A percentile compares a stretch with the other conserved stretches of the same genome.
These are phyloP conservation scores for Tolypeutes matacus DNA, from an alignment of 2,797 vertebrate species.

Conservation along the genomic window DNA sequence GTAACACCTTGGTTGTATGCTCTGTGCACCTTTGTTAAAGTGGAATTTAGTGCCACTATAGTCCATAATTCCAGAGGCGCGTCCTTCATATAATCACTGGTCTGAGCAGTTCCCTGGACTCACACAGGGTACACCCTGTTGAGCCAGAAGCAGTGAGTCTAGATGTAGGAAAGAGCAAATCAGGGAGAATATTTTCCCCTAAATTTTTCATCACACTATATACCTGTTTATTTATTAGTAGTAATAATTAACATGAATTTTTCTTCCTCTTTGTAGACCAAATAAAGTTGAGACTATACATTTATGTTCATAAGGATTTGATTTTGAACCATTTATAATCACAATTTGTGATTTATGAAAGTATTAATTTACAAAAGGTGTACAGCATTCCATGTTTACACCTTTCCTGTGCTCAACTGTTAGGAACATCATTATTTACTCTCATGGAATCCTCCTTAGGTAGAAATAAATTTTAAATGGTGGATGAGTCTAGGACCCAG, in stretches of 20 bases:
- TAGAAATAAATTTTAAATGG: neutral
- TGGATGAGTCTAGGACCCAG: neutral
- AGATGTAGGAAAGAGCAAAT: neutral
- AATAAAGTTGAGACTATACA: neutral
- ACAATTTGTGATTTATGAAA: neutral
- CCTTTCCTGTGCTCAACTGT: neutral
- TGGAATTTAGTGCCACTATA: neutral
- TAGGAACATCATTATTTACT: neutral
- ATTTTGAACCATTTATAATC: constrained; percentile 3
- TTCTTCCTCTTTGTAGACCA: constrained; percentile 2
- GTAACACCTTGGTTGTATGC: neutral
- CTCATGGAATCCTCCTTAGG: neutral
- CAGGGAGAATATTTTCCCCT: neutral
- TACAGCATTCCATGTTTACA: neutral
- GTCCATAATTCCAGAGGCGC: neutral
- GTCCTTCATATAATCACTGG: neutral
- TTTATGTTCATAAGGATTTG: neutral
- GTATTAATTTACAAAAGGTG: neutral
- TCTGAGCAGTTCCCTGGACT: neutral
- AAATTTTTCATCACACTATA: neutral
- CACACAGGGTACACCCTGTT: neutral
- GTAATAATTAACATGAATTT: neutral
- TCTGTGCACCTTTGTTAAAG: neutral
- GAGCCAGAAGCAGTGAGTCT: neutral
- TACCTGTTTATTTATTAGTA: neutral